Base-by-base conservation (phyloP, 2,797 vertebrate species). In the Austrolebias charrua region DNA sequence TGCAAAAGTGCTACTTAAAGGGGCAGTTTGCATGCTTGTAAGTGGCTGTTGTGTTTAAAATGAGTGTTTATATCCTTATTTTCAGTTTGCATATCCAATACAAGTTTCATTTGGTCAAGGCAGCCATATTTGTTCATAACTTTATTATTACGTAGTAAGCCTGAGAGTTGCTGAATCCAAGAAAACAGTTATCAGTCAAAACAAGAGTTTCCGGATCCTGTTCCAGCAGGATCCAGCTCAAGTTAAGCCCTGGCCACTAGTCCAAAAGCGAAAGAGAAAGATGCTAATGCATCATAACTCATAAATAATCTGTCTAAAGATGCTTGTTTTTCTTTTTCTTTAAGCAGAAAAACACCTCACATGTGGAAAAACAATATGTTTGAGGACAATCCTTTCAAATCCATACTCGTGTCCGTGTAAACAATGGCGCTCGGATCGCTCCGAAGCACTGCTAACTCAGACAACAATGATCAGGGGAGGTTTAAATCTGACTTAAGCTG, bases 401-500 rank as follows among this genome's bases (percentile, higher is more conserved):
- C 76, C 24, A 58, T 68, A 80, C 75, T 63, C 18, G 20, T 85
- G 74, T 82, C 73, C 52, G 4, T 54, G 73, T 79, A 73, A 82
- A 88, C 88, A 90, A 88, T 88, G 59, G 80, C 73, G 61, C 76
- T 71, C 69, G 51, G 71, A 43, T 63, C 47, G 50, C 66, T 78
- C 63, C 72, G 66, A 80, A 76, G 71, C 58, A n/a, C 64, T n/a
- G n/a, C 63, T 63, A 63, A 83, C 76, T 61, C 69, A 33, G 64
- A 88, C 81, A 78, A 86, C 81, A 89, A 86, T 86, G 82, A 75
- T 69, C 62, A 47, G 71, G 71, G 62, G 5, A 78, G 66, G 71
- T 82, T 60, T 60, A 91, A 88, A 93, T 92, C 90, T 89, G 79
- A 81, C 73, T 82, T 89, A 91, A 91, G 80, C 80, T 76, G 81